phyloP scores from a whole-genome alignment of 2,888 invertebrate genomes.

The Chloroclysta siterata region DNA sequence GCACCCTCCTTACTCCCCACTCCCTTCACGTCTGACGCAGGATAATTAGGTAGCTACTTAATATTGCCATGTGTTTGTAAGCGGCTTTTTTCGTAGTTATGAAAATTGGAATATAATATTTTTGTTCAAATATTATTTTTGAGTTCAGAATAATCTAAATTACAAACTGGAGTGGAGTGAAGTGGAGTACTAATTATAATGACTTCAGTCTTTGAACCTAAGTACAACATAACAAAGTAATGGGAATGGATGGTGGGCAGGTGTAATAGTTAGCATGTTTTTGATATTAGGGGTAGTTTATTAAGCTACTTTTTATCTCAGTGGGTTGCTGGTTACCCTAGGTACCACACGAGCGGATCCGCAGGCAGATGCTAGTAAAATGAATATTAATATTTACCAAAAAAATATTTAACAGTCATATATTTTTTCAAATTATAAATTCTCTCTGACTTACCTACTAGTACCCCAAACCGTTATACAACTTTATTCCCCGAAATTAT shows the following conservation, averaged over 20 bases:
- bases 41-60: constrained; percentile 30
- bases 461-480: background rate
- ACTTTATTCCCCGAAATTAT: background rate
- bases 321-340: too few relatives aligned
- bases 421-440: background rate
- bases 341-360: too few relatives aligned
- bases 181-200: too few relatives aligned
- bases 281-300: too few relatives aligned
- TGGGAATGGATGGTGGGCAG: background rate
- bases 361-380: too few relatives aligned
- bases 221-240: too few relatives aligned
- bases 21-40: constrained; percentile 9
- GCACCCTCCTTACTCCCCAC: background rate
- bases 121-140: constrained; percentile 10
- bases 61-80: constrained; percentile 24
- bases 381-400: too few relatives aligned
- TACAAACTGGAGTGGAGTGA: too few relatives aligned
- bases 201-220: too few relatives aligned
- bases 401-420: too few relatives aligned
- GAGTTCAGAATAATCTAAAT: constrained; percentile 8
- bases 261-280: background rate
- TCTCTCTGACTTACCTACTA: background rate
- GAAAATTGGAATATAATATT: constrained; percentile 16
- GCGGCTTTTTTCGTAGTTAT: constrained; percentile 13
- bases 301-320: too few relatives aligned